Base-by-base conservation (phyloP, 1,140 invertebrate species). In the Calliphora vicina region DNA sequence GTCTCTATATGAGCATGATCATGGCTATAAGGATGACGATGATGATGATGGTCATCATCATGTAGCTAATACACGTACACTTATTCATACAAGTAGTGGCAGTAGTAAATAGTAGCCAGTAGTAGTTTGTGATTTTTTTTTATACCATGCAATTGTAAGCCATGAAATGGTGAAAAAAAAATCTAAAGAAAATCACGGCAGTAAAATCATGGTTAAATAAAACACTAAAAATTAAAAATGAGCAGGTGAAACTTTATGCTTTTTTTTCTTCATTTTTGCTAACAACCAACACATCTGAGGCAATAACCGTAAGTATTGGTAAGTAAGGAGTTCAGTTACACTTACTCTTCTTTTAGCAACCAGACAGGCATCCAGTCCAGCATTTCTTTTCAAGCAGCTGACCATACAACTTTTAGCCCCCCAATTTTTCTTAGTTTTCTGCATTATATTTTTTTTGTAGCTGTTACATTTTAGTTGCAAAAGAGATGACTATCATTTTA, bases 141-240 rank as follows among this genome's bases (percentile, higher is more conserved):
- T 27, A 26, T 73, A 10, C 72, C 15, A 17, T 42, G 23, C 29
- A 35, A 76, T 76, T 76, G 27, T 76, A 42, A n/a, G n/a, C n/a
- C 13, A 61, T 1, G 50, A 13, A 61, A 61, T 61, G 50, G 12
- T 15, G 13, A n/a, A 61, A 61, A 61, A 61, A n/a, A 57, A 23
- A 67, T 20, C 23, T 67, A 23, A 67, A 78, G 42, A 78, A 78
- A 78, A 78, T 76, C 50, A 57, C 15, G 50, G 50, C 50, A 57
- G 50, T 57, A 57, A 57, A 57, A 57, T 67, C 74, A 78, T 78
- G 74, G 74, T 26, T 78, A 78, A 78, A 78, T 42, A 25, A 78
- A 78, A 78, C 35, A 78, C 74, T 78, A 78, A 78, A 78, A 78
- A 45, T 78, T 45, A 78, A 43, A 43, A 76, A 76, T 78, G 74